Evolutionary conservation across 2,113 vertebrate genomes (phyloP).

Genomic region (Mus spicilegus): DNA sequence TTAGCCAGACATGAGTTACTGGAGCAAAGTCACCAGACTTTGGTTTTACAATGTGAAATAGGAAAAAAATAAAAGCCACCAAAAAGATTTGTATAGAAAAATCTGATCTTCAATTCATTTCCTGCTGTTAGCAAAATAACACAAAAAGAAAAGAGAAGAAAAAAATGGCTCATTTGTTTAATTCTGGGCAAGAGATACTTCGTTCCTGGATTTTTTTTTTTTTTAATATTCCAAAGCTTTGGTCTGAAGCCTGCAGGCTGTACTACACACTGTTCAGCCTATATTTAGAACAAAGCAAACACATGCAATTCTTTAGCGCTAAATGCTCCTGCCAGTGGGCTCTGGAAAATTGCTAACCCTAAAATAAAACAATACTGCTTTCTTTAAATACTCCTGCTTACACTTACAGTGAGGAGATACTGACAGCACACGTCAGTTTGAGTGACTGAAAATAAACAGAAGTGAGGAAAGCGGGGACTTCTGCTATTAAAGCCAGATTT

Average conservation of each 20-base stretch:
- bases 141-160: not conserved
- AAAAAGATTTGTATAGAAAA: slow-evolving; percentile 74
- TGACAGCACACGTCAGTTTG: slow-evolving; percentile 80
- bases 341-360: slow-evolving; percentile 82
- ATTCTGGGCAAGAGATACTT: slow-evolving; percentile 67
- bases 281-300: slow-evolving; percentile 82
- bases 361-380: slow-evolving; percentile 83
- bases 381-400: slow-evolving; percentile 82
- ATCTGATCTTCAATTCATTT: slow-evolving; percentile 69
- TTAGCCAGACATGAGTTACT: not conserved
- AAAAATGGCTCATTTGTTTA: slow-evolving; percentile 57
- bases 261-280: slow-evolving; percentile 56
- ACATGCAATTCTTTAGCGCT: slow-evolving; percentile 74
- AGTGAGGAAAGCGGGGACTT: slow-evolving; percentile 77
- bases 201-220: slow-evolving; percentile 55
- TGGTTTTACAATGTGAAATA: slow-evolving; percentile 60
- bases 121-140: slow-evolving; percentile 47
- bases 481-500: slow-evolving; percentile 82
- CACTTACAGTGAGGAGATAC: slow-evolving; percentile 79
- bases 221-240: slow-evolving; percentile 70
- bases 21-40: slow-evolving; percentile 27
- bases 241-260: slow-evolving; percentile 67
- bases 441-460: slow-evolving; percentile 84
- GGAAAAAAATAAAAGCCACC: slow-evolving; percentile 36
- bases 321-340: slow-evolving; percentile 73